Percentiles rank a stretch among this genome's conserved stretches.
phyloP scores from a whole-genome alignment of 2,113 vertebrate species.

The Halcyon senegalensis region DNA sequence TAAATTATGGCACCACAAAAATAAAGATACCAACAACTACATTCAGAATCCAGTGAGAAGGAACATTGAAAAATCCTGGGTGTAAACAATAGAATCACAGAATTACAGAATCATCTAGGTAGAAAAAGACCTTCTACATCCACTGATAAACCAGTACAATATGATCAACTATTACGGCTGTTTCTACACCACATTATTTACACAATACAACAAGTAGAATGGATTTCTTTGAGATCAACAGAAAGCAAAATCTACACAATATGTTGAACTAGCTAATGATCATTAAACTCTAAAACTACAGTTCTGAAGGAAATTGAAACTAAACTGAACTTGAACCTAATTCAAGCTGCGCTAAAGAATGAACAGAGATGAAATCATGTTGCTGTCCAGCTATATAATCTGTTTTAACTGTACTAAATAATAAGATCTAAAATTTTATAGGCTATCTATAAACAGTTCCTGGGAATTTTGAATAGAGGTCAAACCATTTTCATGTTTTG shows the following conservation, averaged over 20 bases:
- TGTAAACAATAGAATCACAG: not conserved
- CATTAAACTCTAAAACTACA: not conserved
- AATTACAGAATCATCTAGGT: too few species aligned
- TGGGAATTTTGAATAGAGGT: not conserved
- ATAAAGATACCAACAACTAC: not conserved
- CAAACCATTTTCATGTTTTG: not conserved
- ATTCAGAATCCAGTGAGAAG: not conserved
- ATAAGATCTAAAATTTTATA: not conserved
- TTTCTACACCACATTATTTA: not conserved
- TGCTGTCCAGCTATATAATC: not conserved
- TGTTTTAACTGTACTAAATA: constrained; percentile 19
- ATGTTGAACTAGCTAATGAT: not conserved
- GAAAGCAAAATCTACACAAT: not conserved
- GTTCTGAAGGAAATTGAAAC: not conserved
- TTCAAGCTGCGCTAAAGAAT: not conserved
- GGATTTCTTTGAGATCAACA: not conserved
- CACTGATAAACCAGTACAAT: too few species aligned
- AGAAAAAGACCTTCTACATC: too few species aligned
- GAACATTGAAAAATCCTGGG: not conserved
- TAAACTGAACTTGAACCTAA: not conserved
- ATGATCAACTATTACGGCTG: not conserved
- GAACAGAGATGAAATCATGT: constrained; percentile 8
- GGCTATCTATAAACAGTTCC: not conserved
- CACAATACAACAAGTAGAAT: not conserved
- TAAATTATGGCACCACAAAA: not conserved